These are phyloP conservation scores for Equus przewalskii DNA, from an alignment of 2,113 vertebrate species.

Conservation along the genomic window DNA sequence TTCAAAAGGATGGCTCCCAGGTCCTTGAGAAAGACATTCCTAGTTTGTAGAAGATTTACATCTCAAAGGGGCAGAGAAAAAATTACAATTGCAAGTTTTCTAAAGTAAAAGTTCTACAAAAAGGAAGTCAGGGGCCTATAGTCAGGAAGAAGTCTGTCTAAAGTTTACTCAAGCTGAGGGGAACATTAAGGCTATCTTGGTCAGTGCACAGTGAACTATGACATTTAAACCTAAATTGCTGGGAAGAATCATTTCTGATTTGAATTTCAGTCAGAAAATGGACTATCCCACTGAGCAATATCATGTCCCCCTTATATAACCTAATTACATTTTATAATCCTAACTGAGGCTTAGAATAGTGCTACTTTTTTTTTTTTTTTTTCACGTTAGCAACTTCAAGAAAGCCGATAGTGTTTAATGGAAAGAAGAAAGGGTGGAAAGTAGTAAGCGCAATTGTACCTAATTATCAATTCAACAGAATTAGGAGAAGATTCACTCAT, in stretches of 20 bases:
- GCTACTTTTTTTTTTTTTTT: not conserved
- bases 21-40: not conserved
- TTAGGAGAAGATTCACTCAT: conserved; percentile 9
- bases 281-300: not conserved
- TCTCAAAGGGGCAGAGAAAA: conserved; percentile 44
- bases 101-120: conserved; percentile 32
- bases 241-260: conserved; percentile 50
- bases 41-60: not conserved
- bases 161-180: conserved; percentile 17
- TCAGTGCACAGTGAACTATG: not conserved
- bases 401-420: conserved; percentile 27
- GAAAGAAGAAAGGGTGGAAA: not conserved
- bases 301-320: not conserved
- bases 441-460: not conserved
- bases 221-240: conserved; percentile 30
- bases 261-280: conserved; percentile 57
- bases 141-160: not conserved
- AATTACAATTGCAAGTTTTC: conserved; percentile 16
- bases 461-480: conserved; percentile 24
- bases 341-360: not conserved
- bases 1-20: conserved; percentile 31
- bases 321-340: conserved; percentile 42
- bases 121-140: not conserved
- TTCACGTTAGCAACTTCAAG: not conserved
- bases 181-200: conserved; percentile 9